Conservation (phyloP, 2,888 invertebrate genomes). For the Corythucha ciliata region DNA sequence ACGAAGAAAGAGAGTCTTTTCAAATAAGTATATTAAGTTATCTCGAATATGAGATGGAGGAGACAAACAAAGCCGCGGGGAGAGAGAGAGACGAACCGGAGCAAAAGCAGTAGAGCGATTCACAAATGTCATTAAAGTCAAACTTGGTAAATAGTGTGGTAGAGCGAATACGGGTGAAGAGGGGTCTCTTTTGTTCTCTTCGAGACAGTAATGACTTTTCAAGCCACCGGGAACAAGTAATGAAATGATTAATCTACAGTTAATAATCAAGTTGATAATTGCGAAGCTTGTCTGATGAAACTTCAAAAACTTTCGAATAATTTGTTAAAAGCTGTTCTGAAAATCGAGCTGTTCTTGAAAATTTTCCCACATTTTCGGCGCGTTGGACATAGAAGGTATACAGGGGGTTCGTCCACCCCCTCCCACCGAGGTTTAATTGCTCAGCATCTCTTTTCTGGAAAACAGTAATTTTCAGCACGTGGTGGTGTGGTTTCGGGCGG, state of each 20-base stretch:
- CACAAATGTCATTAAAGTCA: slow-evolving; percentile 22
- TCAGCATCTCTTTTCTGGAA: too few relatives aligned
- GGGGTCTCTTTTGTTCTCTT: slow-evolving; percentile 19
- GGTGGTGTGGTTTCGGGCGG: too few relatives aligned
- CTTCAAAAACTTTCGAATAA: slow-evolving; percentile 1
- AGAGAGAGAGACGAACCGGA: too few relatives aligned
- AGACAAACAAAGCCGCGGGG: slow-evolving; percentile 13
- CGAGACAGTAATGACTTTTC: slow-evolving; percentile 18
- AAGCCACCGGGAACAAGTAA: slow-evolving; percentile 17
- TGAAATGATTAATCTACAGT: slow-evolving; percentile 24
- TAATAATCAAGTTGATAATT: slow-evolving; percentile 20
- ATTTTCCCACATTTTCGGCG: too few relatives aligned
- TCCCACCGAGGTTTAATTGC: too few relatives aligned
- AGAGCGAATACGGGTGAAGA: too few relatives aligned
- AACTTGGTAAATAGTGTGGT: slow-evolving; percentile 21
- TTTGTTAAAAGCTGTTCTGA: slow-evolving; percentile 1
- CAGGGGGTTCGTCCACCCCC: too few relatives aligned
- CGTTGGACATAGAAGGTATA: too few relatives aligned
- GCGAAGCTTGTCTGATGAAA: too few relatives aligned
- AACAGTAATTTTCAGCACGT: too few relatives aligned
- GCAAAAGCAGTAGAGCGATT: too few relatives aligned
- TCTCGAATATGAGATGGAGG: slow-evolving; percentile 1
- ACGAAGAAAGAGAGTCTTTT: too few relatives aligned
- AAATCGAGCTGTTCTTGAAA: not conserved
- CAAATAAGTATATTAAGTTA: slow-evolving; percentile 18